Evolutionary conservation across 1,140 invertebrate species (phyloP), one percentile per base, ranked within the genome.

Genomic region (Ips typographus): DNA sequence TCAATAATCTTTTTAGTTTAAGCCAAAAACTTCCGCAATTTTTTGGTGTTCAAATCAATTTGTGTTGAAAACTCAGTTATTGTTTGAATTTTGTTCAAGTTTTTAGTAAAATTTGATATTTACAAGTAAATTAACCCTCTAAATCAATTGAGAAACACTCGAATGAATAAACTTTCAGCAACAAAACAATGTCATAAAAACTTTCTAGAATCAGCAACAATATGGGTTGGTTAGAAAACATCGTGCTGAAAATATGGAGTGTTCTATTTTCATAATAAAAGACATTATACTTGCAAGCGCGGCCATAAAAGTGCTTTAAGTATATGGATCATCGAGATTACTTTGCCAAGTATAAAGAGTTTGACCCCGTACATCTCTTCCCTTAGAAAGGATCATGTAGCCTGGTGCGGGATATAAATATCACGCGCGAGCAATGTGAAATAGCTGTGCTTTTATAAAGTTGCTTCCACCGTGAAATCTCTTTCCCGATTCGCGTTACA

Each of bases 261-360:
- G 57, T 42, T 59, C 38, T 59, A 55, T 59, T 59, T 59, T 59
- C 57, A 40, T 59, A 59, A 40, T 41, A 59, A 59, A 42, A 42
- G 57, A 59, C 57, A 59, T 59, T 59, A 40, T 42, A 42, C 57
- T 42, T 38, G 57, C 39, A 59, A 36, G 5, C 8, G 57, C 39
- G 5, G 57, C 57, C 40, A 59, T 59, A 59, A 59, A 59, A 59
- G 57, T 40, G 57, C 40, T 59, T 41, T 59, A 59, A 59, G 57
- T 42, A 38, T 59, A 59, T 59, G 57, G 57, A 59, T 59, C 57
- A 59, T 59, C 57, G 40, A 59, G 57, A 59, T 59, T 59, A 59
- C 57, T 59, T 59, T 49, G 7, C 8, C 57, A 59, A 59, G 57
- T 59, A 59, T 40, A 59, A 59, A 59, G 57, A 59, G 57, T 59